Evolutionary conservation across 2,113 vertebrate genomes (phyloP).

Genomic region (Hiodon alosoides): DNA sequence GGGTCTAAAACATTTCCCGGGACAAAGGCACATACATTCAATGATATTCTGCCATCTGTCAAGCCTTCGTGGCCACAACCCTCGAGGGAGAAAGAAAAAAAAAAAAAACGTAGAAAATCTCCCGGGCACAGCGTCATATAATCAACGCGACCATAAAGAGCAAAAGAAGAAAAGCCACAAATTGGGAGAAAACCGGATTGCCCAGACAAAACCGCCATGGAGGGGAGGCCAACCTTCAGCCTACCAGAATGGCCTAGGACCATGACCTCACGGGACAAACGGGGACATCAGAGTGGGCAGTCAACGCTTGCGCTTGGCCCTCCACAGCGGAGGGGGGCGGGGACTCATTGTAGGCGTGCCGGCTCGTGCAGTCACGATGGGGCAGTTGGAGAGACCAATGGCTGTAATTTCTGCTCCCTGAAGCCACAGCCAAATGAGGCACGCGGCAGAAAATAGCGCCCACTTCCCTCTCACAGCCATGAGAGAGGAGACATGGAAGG

Average conservation of each 20-base stretch:
- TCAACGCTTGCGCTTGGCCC: background rate
- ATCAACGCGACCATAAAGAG: slow-evolving; percentile 13
- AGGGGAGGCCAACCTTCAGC: background rate
- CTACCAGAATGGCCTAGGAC: background rate
- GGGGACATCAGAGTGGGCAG: background rate
- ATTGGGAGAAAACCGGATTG: background rate
- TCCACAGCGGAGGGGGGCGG: background rate
- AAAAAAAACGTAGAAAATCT: slow-evolving; percentile 14
- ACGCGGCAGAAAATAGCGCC: slow-evolving; percentile 57
- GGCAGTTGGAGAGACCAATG: slow-evolving; percentile 36
- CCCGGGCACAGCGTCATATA: slow-evolving; percentile 15
- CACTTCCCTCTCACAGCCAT: slow-evolving; percentile 37
- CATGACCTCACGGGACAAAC: background rate
- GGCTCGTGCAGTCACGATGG: slow-evolving; percentile 46
- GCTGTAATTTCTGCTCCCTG: slow-evolving; percentile 61
- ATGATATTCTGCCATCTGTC: background rate
- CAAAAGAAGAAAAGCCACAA: background rate
- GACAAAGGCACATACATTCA: too few species aligned
- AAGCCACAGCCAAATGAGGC: slow-evolving; percentile 58
- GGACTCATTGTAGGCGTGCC: slow-evolving; percentile 18
- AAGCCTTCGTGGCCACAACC: background rate
- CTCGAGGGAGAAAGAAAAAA: slow-evolving; percentile 13
- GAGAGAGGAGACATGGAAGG: slow-evolving; percentile 22
- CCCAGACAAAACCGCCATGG: background rate
- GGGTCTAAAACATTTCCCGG: too few species aligned